Evolutionary conservation across 2,113 vertebrate genomes (phyloP), one percentile per base, ranked within the genome.

Genomic region (Carassius carassius): DNA sequence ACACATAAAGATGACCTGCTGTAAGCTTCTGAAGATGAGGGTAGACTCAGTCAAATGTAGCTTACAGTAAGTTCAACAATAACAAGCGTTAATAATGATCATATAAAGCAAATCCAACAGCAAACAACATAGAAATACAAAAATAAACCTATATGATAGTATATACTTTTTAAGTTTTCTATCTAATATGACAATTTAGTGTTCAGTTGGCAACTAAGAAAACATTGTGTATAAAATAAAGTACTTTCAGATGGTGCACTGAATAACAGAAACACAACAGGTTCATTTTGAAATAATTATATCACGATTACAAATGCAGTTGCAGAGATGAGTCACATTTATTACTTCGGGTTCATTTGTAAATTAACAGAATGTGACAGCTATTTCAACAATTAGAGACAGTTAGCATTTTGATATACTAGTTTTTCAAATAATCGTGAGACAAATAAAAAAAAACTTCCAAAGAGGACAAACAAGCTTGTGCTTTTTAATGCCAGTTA

Each of bases 291-390:
- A 29, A 67, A 29, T 54, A 17, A 82, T 35, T 70, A 56, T 70
- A 54, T 56, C 23, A 70, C 56, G 67, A 56, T 82, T 72, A 70
- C 5, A 56, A 70, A 23, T 70, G 49, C 44, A 70, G 44, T 49
- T 56, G 17, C 65, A 70, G 63, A 72, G 65, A 72, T 72, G 63
- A 56, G 65, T 72, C 60, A 49, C 41, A 37, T 82, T 70, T 35
- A 56, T 82, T 54, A 82, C 29, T 82, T 35, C 12, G 37, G 29
- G 65, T 56, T 69, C 80, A n/a, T 82, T 70, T 35, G 47, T 16
- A 44, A 41, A 41, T 41, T 41, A 41, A 1, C 41, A 41, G 41
- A 8, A 51, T 13, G 49, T 47, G 25, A 23, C 78, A 81, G 78
- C 41, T 67, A 51, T 32, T 80, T 3, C 37, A 54, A 70, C 51